Evolutionary conservation across 2,113 vertebrate genomes (phyloP), one percentile per base, ranked within the genome.

Genomic region (Synchiropus splendidus): DNA sequence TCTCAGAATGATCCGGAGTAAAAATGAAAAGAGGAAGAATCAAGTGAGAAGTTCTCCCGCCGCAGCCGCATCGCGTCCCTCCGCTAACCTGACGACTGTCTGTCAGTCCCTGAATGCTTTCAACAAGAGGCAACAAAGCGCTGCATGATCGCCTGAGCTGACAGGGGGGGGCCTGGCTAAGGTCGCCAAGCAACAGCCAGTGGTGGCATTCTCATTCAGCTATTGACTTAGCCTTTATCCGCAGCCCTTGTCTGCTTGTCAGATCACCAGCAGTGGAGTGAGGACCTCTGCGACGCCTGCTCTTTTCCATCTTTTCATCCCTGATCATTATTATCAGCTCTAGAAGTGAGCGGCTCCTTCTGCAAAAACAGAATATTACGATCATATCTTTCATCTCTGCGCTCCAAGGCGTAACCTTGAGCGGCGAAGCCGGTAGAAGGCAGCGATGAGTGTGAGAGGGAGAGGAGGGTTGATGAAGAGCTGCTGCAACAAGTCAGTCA

Each of bases 181-280:
- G 62, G 60, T 67, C 77, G 68, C 69, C 64, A 49, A 55, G 70
- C 61, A 82, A 77, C 70, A 1, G 1, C 60, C 61, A 49, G 65
- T 35, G 56, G 64, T 72, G 50, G 66, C 70, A 75, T 62, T 63
- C 62, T 58, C 60, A 70, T 70, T 48, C 58, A 40, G 9, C 70
- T 58, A 30, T 56, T 80, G 73, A 69, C 75, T 65, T 54, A 52
- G 27, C 50, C 16, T 74, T 47, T 15, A 38, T 61, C 45, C 53
- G 30, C 53, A 52, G 64, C 48, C 67, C 53, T 65, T 61, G 63
- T 64, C 12, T 16, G 49, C 60, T 32, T 71, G 58, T 74, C 60
- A 65, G 61, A 70, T 45, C 38, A 33, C 27, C 58, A 33, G 43
- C 51, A 52, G 62, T 18, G 2, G 18, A 54, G n/a, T 15, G 39